Evolutionary conservation across 2,888 invertebrate genomes (phyloP), one percentile per base, ranked within the genome.

Genomic region (Chydorus sphaericus): DNA sequence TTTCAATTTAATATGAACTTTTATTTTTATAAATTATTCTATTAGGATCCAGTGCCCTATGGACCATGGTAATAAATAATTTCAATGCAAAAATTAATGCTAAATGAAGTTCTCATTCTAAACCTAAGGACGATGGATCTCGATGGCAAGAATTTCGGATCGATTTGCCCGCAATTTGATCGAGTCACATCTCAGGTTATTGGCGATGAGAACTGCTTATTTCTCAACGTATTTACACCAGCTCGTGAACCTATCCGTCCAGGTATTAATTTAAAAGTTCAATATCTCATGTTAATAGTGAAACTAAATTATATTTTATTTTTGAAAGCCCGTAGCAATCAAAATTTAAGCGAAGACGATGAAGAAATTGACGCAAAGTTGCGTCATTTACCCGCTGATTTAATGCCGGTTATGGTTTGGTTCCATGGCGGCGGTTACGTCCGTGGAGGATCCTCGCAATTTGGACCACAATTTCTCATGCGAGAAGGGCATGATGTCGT

Each of bases 201-300:
- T 61, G 74, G 76, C 68, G 54, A 69, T 65, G 76, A 88, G 67
- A 81, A 88, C 65, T 87, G 87, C 65, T 71, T 87, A 48, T 81
- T 82, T 62, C 71, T 87, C 4, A 86, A 87, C 64, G 73, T 88
- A 6, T 85, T 79, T 64, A 78, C 85, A 1, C 86, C 87, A 2
- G n/a, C n/a, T n/a, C n/a, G n/a, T n/a, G n/a, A n/a, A n/a, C n/a
- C n/a, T n/a, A n/a, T n/a, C n/a, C n/a, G n/a, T n/a, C n/a, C n/a
- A n/a, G n/a, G n/a, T n/a, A n/a, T n/a, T n/a, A n/a, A n/a, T n/a
- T n/a, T n/a, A n/a, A n/a, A n/a, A n/a, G n/a, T n/a, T n/a, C n/a
- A n/a, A n/a, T n/a, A n/a, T n/a, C n/a, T n/a, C n/a, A n/a, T n/a
- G n/a, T n/a, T n/a, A n/a, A n/a, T n/a, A n/a, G n/a, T n/a, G n/a